A percentile compares a stretch with the other conserved stretches of the same genome.
Evolutionary conservation across 2,797 vertebrate species (phyloP).

Genomic region (Platalea minor): DNA sequence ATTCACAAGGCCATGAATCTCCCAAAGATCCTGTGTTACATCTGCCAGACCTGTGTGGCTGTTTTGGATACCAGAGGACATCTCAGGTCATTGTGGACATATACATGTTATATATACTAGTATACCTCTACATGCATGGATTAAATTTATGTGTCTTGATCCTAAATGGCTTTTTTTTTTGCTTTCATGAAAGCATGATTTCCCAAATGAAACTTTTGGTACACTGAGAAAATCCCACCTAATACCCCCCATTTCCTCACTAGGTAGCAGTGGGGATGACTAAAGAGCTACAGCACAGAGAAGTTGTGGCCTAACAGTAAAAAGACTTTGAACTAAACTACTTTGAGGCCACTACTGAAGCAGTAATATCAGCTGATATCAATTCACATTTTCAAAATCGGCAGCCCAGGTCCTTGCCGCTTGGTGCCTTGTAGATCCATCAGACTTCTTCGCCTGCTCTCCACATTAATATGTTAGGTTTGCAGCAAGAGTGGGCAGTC

Average conservation of each 20-base stretch:
- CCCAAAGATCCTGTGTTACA: not conserved
- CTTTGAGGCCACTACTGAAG: not conserved
- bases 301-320: not conserved
- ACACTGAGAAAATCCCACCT: not conserved
- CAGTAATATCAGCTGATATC: not conserved
- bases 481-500: not conserved
- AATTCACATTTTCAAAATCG: not conserved
- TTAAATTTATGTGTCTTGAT: not conserved
- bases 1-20: not conserved
- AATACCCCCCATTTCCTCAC: not conserved
- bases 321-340: not conserved
- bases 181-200: not conserved
- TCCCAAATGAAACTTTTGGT: not conserved
- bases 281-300: not conserved
- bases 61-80: not conserved
- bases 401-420: not conserved
- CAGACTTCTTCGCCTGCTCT: fast-evolving
- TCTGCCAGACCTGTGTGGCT: not conserved
- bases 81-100: not conserved
- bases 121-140: not conserved
- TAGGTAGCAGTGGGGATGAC: not conserved
- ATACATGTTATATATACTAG: not conserved
- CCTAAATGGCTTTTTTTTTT: not conserved
- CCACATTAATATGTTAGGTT: not conserved
- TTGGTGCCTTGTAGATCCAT: not conserved